A percentile compares a stretch with the other conserved stretches of the same genome.
phyloP scores from a whole-genome alignment of 2,797 vertebrate genomes.

The Buphagus erythrorhynchus region DNA sequence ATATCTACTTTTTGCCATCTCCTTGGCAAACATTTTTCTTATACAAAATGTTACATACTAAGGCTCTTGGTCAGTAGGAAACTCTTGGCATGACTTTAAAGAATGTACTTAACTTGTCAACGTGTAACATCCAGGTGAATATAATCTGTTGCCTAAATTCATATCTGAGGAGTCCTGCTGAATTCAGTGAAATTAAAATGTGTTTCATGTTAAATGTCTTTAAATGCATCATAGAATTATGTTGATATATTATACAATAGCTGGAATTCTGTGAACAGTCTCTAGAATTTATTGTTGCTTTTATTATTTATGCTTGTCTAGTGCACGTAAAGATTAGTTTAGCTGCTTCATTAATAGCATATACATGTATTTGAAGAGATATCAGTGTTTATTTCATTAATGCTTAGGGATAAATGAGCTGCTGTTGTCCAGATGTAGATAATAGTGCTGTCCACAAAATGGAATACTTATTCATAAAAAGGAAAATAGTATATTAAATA shows the following conservation, averaged over 20 bases:
- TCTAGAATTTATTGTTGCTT: neutral
- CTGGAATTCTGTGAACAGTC: neutral
- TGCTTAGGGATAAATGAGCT: neutral
- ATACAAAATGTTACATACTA: neutral
- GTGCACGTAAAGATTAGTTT: neutral
- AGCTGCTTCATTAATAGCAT: neutral
- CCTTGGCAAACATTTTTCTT: neutral
- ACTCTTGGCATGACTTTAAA: neutral
- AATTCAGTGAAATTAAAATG: neutral
- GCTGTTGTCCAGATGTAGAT: neutral
- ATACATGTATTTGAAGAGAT: neutral
- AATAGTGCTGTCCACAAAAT: neutral
- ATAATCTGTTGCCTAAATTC: neutral
- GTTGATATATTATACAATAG: neutral
- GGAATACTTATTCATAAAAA: neutral
- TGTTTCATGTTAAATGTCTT: neutral
- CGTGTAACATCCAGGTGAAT: neutral
- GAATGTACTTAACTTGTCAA: neutral
- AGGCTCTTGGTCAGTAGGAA: neutral
- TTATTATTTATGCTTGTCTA: neutral
- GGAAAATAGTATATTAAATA: neutral
- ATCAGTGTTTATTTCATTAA: slow-evolving; percentile 24
- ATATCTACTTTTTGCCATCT: neutral
- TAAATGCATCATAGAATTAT: neutral
- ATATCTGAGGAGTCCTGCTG: neutral